Base-by-base conservation (phyloP, 1,140 invertebrate genomes). In the Aplysia californica region DNA sequence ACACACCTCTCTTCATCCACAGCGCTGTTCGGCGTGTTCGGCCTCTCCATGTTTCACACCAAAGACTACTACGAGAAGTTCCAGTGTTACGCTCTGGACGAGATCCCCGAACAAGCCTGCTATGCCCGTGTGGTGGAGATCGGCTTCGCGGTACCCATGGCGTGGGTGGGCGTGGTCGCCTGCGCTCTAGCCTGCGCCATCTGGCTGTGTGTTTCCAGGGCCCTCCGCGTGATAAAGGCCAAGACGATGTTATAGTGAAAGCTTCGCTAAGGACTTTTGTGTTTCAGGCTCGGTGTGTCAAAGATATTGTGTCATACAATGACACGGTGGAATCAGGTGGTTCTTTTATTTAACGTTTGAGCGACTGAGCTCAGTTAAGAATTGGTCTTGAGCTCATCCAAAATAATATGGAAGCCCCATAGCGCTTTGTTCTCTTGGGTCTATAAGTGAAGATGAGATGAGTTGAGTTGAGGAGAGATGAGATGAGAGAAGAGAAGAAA, bases 11-110 rank as follows among this genome's bases (percentile, higher is more conserved):
- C n/a, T n/a, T n/a, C n/a, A n/a, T n/a, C n/a, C n/a, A n/a, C n/a
- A n/a, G n/a, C n/a, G n/a, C n/a, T n/a, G n/a, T n/a, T n/a, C n/a
- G 80, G 81, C 0, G 78, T 85, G 18, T 85, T 85, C 59, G 84
- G 84, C 18, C 64, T 85, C 39, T 77, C 80, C 21, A 83, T 85
- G 75, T 84, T 84, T 58, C 84, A 85, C 68, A 81, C 81, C 2
- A 85, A 84, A 69, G 72, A 84, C 56, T 80, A 81, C 70, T 83
- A 85, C 66, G 81, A 85, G 67, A 82, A 76, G 26, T 81, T 80
- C 44, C 59, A 80, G n/a, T 85, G 84, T 71, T 82, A 82, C 58
- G 67, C 75, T 20, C 75, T 85, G 39, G 75, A 79, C 20, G 15
- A 77, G 31, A 39, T 84, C 23, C 84, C 84, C 10, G n/a, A 50